Evolutionary conservation across 2,113 vertebrate genomes (phyloP).

Genomic region (Sporophila hypoxantha): DNA sequence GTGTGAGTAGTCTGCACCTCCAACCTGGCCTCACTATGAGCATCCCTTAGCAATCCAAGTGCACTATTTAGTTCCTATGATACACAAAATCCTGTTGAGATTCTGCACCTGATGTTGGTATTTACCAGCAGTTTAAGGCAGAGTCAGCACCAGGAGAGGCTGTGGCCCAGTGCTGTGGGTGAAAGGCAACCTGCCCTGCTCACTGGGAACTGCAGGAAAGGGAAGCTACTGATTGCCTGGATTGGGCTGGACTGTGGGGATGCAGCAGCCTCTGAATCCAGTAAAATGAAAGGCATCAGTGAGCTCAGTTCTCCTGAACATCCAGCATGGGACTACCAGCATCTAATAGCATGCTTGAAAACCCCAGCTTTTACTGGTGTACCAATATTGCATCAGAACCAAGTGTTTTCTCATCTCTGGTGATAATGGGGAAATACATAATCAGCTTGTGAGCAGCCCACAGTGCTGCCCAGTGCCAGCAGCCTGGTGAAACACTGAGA

Average conservation of each 20-base stretch:
- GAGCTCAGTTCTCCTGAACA: neutral
- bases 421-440: neutral
- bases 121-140: neutral
- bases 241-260: neutral
- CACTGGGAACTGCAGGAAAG: rapidly evolving
- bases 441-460: neutral
- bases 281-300: neutral
- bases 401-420: neutral
- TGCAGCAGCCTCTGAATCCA: neutral
- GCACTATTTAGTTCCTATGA: neutral
- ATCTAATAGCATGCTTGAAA: neutral
- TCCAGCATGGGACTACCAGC: neutral
- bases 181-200: neutral
- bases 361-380: neutral
- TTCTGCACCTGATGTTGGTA: neutral
- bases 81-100: neutral
- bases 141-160: neutral
- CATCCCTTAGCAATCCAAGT: neutral
- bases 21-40: neutral
- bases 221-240: neutral
- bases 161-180: neutral
- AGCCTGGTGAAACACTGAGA: neutral
- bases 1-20: neutral
- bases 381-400: neutral
- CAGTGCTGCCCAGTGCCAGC: neutral